A percentile compares a stretch with the other conserved stretches of the same genome.
Evolutionary conservation across 35 echinoderm and acorn worm species (phyloP).

Genomic region (Ophioderma brevispina): DNA sequence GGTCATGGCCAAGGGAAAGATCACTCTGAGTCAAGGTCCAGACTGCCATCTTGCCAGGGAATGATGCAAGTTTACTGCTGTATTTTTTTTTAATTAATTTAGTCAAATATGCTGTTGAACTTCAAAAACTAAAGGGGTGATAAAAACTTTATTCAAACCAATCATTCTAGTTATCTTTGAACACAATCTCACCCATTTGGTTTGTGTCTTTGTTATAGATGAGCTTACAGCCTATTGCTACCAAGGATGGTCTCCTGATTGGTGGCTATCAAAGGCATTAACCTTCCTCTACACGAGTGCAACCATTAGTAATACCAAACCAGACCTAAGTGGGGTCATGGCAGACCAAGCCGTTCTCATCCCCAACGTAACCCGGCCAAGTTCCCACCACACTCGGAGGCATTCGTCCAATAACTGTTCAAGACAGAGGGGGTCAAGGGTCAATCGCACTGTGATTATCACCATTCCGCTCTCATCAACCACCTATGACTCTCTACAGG

Average conservation of each 20-base stretch:
- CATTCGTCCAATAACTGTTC: not conserved
- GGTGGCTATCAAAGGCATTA: not conserved
- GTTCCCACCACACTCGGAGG: not conserved
- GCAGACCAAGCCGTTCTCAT: not conserved
- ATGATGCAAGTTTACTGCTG: too few species aligned
- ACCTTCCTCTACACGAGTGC: not conserved
- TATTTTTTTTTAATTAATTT: too few species aligned
- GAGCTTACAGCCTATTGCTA: not conserved
- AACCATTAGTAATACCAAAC: not conserved
- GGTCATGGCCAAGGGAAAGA: too few species aligned
- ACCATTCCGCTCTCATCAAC: slow-evolving; percentile 1
- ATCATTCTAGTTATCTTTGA: too few species aligned
- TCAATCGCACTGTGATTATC: slow-evolving; percentile 35
- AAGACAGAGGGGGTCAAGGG: not conserved
- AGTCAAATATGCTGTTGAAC: too few species aligned
- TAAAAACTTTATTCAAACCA: too few species aligned
- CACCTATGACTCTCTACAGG: not conserved
- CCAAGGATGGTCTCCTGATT: not conserved
- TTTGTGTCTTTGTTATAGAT: not conserved
- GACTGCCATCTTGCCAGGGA: too few species aligned
- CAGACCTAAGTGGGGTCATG: not conserved
- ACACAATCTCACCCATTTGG: too few species aligned
- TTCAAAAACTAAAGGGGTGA: too few species aligned
- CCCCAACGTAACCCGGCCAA: not conserved
- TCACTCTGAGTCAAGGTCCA: too few species aligned